Evolutionary conservation across 2,797 vertebrate genomes (phyloP).

Genomic region (Pangasius krempfi): DNA sequence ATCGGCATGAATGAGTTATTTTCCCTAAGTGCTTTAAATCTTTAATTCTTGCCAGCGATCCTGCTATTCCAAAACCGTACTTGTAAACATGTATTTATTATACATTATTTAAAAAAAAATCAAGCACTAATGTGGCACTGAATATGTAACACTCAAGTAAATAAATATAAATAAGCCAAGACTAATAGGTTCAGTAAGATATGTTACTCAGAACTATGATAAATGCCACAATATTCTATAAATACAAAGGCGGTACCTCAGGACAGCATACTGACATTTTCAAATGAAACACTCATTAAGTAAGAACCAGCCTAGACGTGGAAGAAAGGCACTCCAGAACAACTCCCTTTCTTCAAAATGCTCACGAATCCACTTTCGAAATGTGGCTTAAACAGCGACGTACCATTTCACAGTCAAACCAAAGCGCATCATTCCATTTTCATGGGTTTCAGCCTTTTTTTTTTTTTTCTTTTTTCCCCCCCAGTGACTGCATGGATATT

Average conservation of each 20-base stretch:
- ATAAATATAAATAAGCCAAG: conserved; percentile 5
- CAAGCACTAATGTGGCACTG: conserved; percentile 7
- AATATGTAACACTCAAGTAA: not conserved
- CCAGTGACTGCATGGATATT: not conserved
- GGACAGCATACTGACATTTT: conserved; percentile 9
- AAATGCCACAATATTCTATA: conserved; percentile 15
- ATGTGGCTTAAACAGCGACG: not conserved
- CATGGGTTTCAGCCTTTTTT: not conserved
- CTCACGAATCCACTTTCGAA: conserved; percentile 1
- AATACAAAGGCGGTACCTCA: not conserved
- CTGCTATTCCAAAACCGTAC: not conserved
- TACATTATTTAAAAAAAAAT: not conserved
- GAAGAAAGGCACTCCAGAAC: conserved; percentile 36
- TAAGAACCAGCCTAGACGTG: not conserved
- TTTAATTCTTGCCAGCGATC: not conserved
- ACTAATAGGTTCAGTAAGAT: not conserved
- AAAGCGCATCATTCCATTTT: conserved; percentile 2
- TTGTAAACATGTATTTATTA: conserved; percentile 37
- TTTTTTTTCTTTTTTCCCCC: not conserved
- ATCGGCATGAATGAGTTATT: not conserved
- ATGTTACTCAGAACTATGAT: not conserved
- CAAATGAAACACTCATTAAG: not conserved
- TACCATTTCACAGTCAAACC: conserved; percentile 23
- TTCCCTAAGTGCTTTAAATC: not conserved
- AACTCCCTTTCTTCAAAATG: not conserved